A percentile compares a stretch with the other conserved stretches of the same genome.
These are phyloP conservation scores for Chymomyza amoena DNA, from an alignment of 2,888 invertebrate genomes.

Conservation along the genomic window DNA sequence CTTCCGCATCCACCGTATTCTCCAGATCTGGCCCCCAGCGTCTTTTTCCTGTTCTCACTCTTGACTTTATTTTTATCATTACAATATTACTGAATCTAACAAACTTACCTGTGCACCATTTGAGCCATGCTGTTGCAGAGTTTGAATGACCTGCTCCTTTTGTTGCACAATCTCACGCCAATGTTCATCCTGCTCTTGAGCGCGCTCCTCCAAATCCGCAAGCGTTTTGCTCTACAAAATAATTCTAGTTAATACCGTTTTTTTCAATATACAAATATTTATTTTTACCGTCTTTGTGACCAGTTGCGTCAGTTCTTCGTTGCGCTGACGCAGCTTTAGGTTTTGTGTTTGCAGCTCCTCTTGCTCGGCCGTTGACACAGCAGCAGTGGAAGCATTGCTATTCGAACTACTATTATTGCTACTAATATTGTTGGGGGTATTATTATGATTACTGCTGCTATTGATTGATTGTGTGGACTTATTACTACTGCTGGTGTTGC, in stretches of 20 bases:
- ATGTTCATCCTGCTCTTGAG: conserved; percentile 77
- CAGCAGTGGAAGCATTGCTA: conserved; percentile 62
- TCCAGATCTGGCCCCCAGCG: no score
- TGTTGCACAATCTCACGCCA: conserved; percentile 77
- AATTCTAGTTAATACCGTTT: not conserved
- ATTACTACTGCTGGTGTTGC: conserved; percentile 67
- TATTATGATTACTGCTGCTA: conserved; percentile 54
- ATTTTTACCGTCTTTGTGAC: conserved; percentile 87
- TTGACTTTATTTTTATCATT: not conserved
- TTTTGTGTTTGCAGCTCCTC: conserved; percentile 82
- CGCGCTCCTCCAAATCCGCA: conserved; percentile 76
- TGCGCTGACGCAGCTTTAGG: conserved; percentile 83
- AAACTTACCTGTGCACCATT: conserved; percentile 75
- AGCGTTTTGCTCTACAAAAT: conserved; percentile 75
- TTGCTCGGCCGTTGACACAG: conserved; percentile 54
- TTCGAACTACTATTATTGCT: conserved; percentile 74
- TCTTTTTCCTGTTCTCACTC: no score
- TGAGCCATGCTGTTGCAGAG: conserved; percentile 74
- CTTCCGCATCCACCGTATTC: no score
- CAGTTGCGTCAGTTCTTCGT: conserved; percentile 86
- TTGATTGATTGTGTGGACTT: conserved; percentile 74
- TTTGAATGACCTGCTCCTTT: conserved; percentile 77
- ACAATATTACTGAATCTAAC: not conserved
- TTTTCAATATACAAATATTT: not conserved
- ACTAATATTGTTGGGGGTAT: conserved; percentile 68